Evolutionary conservation across 2,797 vertebrate species (phyloP).

Genomic region (Mormyrus hasselquistii): DNA sequence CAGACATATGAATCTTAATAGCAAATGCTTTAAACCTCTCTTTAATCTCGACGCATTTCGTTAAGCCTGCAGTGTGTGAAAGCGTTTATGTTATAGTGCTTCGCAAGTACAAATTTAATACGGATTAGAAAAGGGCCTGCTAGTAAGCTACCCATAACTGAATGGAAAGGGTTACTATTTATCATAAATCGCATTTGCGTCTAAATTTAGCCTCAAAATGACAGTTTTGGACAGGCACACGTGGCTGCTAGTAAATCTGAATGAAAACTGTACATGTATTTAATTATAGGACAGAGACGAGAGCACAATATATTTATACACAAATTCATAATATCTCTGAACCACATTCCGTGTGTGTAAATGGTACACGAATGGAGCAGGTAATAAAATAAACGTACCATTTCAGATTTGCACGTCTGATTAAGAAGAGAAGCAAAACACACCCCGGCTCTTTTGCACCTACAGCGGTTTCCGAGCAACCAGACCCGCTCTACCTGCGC

Average conservation of each 20-base stretch:
- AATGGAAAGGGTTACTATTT: not conserved
- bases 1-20: constrained; percentile 25
- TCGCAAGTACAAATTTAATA: not conserved
- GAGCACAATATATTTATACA: not conserved
- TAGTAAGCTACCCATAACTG: not conserved
- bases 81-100: not conserved
- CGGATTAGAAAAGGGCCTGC: not conserved
- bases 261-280: not conserved
- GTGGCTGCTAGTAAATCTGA: not conserved
- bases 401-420: constrained; percentile 1
- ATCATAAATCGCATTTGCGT: not conserved
- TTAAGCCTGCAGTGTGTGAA: not conserved
- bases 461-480: constrained; percentile 78
- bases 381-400: not conserved
- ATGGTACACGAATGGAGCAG: not conserved
- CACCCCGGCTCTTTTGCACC: constrained; percentile 71
- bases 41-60: not conserved
- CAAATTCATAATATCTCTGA: not conserved
- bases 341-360: not conserved
- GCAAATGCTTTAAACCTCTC: not conserved
- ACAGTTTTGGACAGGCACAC: not conserved
- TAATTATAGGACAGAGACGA: not conserved
- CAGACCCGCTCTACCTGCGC: constrained; percentile 85
- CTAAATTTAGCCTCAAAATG: not conserved
- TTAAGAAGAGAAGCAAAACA: constrained; percentile 27